phyloP scores from a whole-genome alignment of 2,113 vertebrate species.

The Oreamnos americanus region DNA sequence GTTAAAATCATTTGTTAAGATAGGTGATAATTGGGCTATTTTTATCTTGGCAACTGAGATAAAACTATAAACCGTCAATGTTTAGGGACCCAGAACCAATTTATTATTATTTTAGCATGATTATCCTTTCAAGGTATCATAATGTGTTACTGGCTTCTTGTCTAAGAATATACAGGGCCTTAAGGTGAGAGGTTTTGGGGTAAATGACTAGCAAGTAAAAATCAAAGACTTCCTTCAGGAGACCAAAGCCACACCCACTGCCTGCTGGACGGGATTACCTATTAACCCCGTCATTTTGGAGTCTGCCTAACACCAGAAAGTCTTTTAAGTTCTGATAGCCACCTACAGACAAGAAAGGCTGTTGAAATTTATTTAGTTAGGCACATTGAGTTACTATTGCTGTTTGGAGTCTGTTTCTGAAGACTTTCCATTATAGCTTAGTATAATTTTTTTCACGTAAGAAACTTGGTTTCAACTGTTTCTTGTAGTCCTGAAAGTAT shows the following conservation, averaged over 20 bases:
- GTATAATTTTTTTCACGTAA: background rate
- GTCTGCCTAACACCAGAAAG: background rate
- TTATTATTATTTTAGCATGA: background rate
- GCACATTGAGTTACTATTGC: background rate
- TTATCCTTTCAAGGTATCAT: background rate
- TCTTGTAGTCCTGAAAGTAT: background rate
- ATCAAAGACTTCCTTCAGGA: background rate
- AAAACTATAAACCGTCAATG: background rate
- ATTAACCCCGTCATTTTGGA: too few relatives aligned
- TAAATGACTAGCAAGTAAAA: rapidly evolving
- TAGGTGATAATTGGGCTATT: background rate
- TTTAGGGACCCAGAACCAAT: background rate
- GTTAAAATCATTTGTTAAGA: conserved; percentile 2
- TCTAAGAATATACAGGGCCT: background rate
- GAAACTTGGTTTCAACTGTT: conserved; percentile 8
- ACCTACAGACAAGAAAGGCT: background rate
- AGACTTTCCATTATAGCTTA: background rate
- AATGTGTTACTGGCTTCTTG: background rate
- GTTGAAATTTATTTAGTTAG: background rate
- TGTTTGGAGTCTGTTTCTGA: background rate
- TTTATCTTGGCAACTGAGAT: conserved; percentile 11
- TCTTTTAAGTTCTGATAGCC: background rate
- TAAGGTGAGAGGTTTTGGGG: background rate
- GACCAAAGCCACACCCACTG: background rate
- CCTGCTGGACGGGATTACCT: background rate